Evolutionary conservation across 2,888 invertebrate species (phyloP).

Genomic region (Bembecia ichneumoniformis): DNA sequence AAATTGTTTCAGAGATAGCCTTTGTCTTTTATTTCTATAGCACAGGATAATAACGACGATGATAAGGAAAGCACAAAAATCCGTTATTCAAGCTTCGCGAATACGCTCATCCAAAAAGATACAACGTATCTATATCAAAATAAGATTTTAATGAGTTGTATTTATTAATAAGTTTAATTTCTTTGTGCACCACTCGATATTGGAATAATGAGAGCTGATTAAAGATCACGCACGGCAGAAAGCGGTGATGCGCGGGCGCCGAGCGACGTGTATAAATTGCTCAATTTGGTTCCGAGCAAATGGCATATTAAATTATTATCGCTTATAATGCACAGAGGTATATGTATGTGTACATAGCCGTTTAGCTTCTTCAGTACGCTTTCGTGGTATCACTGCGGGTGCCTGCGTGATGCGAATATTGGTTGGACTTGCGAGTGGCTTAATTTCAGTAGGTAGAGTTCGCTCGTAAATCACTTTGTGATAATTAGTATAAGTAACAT

Average conservation of each 20-base stretch:
- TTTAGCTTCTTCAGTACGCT: slow-evolving; percentile 48
- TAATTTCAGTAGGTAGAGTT: too few relatives aligned
- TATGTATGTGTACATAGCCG: slow-evolving; percentile 11
- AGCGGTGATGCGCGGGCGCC: slow-evolving; percentile 15
- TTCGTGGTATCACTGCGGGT: slow-evolving; percentile 31
- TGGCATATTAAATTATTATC: slow-evolving; percentile 59
- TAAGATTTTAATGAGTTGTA: slow-evolving; percentile 7
- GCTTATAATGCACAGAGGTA: slow-evolving; percentile 21
- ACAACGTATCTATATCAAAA: too few relatives aligned
- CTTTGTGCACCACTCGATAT: slow-evolving; percentile 26
- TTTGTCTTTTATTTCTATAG: too few relatives aligned
- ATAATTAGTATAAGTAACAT: too few relatives aligned
- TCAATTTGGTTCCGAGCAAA: slow-evolving; percentile 57
- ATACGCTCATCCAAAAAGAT: too few relatives aligned
- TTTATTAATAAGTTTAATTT: slow-evolving; percentile 30
- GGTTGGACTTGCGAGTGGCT: too few relatives aligned
- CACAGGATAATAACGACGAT: too few relatives aligned
- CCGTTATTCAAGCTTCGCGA: too few relatives aligned
- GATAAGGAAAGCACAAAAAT: too few relatives aligned
- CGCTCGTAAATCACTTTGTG: too few relatives aligned
- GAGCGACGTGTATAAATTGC: slow-evolving; percentile 55
- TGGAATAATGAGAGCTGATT: slow-evolving; percentile 25
- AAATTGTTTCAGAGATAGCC: too few relatives aligned
- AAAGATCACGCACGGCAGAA: slow-evolving; percentile 25
- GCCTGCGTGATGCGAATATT: slow-evolving; percentile 11